Evolutionary conservation across 2,888 invertebrate species (phyloP), one percentile per base, ranked within the genome.

Genomic region (Drosophila rellima): DNA sequence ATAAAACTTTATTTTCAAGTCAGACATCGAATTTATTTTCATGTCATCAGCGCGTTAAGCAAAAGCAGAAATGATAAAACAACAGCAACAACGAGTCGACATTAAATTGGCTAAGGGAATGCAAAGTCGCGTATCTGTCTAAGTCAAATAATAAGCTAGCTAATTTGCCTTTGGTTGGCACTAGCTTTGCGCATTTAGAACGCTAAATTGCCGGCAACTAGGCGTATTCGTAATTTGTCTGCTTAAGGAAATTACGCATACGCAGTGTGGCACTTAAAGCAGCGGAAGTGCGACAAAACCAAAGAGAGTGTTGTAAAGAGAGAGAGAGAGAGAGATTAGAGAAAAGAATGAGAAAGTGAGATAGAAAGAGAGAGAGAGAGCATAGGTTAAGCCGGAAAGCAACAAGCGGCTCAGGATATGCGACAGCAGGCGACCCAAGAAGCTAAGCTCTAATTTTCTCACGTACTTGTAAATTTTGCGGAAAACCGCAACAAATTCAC

Each of bases 391-490:
- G 50, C 62, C 70, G 63, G 60, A 59, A 63, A 82, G 81, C 81
- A 82, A 82, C 81, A 81, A 81, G 81, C 81, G 79, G 62, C 79
- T 74, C 68, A 59, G 69, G 47, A 64, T 69, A 40, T 47, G 40
- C 59, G 61, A 51, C 40, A 52, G 26, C 48, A 40, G 52, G 52
- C 44, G 39, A 48, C 42, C 57, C 64, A 68, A 70, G 68, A 70
- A 80, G 83, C 83, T 83, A 85, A 85, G 86, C 85, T 82, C 88
- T 85, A 85, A 85, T 85, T 85, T 88, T 85, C 85, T 85, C 85
- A 85, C 85, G 85, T 85, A 85, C 85, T 85, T 88, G 88, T 85
- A 85, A 85, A 85, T 88, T 85, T 85, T 88, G 85, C 85, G 85
- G 85, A 85, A 85, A 85, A 85, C 85, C 85, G 85, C 85, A 85